These are phyloP conservation scores for Seriola aureovittata DNA, from an alignment of 2,113 vertebrate species.

Conservation along the genomic window DNA sequence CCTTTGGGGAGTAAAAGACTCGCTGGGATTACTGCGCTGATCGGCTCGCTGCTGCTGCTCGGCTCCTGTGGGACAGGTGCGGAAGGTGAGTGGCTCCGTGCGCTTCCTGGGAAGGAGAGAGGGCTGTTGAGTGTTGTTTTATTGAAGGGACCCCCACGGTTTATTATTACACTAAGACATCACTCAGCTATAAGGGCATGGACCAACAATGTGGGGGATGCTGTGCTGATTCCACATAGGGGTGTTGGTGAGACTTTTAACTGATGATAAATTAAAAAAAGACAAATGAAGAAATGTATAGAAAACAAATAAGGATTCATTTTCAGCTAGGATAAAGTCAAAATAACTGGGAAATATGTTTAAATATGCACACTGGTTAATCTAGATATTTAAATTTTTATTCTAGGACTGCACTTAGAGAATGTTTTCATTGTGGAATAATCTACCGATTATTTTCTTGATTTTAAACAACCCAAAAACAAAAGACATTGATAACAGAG, in stretches of 20 bases:
- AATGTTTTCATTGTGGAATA: too few species aligned
- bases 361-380: too few species aligned
- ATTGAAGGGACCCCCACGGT: neutral
- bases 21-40: conserved; percentile 62
- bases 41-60: conserved; percentile 62
- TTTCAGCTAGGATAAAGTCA: too few species aligned
- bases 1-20: conserved; percentile 40
- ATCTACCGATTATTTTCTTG: too few species aligned
- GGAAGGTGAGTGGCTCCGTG: conserved; percentile 69
- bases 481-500: too few species aligned
- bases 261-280: neutral
- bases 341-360: too few species aligned
- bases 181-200: neutral
- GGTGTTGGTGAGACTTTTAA: neutral
- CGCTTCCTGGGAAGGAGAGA: neutral
- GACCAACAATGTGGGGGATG: neutral
- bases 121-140: conserved; percentile 7
- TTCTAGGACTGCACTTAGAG: too few species aligned
- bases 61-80: conserved; percentile 70
- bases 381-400: too few species aligned
- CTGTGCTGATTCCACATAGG: too few species aligned
- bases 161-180: neutral
- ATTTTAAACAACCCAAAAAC: too few species aligned
- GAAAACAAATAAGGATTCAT: neutral
- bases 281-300: neutral